Conservation (phyloP, 2,797 vertebrate genomes). For the Aeoliscus strigatus region DNA sequence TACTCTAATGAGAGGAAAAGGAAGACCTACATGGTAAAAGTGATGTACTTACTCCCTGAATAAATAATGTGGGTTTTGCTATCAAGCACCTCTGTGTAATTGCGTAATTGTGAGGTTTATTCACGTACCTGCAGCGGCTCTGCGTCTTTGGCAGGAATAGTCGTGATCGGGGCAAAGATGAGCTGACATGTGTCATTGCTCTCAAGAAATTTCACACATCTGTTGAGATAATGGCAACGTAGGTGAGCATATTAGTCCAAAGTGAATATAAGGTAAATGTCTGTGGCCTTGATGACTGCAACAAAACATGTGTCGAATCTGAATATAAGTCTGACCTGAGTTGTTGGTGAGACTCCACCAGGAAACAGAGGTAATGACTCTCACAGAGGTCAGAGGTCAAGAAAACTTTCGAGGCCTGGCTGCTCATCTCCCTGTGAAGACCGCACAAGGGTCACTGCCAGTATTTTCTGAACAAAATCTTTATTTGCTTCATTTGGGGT, state of each 20-base stretch:
- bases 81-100: too few relatives aligned
- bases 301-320: too few relatives aligned
- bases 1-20: slow-evolving; percentile 69
- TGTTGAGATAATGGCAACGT: slow-evolving; percentile 45
- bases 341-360: slow-evolving; percentile 92
- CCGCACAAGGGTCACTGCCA: not conserved
- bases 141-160: slow-evolving; percentile 89
- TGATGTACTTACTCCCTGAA: too few relatives aligned
- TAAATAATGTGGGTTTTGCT: too few relatives aligned
- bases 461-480: not conserved
- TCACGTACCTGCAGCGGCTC: slow-evolving; percentile 84
- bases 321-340: slow-evolving; percentile 84
- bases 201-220: slow-evolving; percentile 94
- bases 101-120: too few relatives aligned
- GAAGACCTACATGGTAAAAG: too few relatives aligned
- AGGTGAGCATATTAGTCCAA: not conserved
- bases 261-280: too few relatives aligned
- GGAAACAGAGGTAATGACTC: slow-evolving; percentile 89
- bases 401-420: slow-evolving; percentile 93
- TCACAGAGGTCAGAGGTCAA: slow-evolving; percentile 92
- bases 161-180: slow-evolving; percentile 88
- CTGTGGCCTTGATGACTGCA: too few relatives aligned
- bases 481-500: too few relatives aligned
- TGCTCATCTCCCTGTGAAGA: slow-evolving; percentile 85
- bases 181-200: slow-evolving; percentile 88